Conservation (phyloP, 2,888 invertebrate species). For the Brenthis daphne region DNA sequence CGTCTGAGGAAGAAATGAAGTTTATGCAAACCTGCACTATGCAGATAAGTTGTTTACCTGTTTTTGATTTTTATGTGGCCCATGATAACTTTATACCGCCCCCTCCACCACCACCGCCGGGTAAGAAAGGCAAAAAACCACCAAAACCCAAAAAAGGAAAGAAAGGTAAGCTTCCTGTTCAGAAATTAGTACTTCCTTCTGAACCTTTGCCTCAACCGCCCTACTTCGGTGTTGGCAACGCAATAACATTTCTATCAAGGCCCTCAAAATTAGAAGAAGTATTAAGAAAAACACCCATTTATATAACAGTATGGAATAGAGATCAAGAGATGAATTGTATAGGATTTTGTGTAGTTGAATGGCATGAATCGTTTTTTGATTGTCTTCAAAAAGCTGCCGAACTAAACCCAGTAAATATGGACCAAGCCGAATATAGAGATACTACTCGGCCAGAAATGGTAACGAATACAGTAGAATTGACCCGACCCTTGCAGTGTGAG, state of each 20-base stretch:
- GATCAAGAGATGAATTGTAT: conserved; percentile 70
- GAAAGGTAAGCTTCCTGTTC: conserved; percentile 50
- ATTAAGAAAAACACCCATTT: conserved; percentile 66
- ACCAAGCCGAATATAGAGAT: conserved; percentile 67
- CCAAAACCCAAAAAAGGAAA: conserved; percentile 56
- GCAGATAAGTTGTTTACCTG: conserved; percentile 70
- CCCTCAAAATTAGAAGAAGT: conserved; percentile 68
- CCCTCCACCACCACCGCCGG: conserved; percentile 66
- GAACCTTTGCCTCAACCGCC: conserved; percentile 76
- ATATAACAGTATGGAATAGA: conserved; percentile 74
- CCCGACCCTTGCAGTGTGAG: conserved; percentile 66
- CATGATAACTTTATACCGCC: conserved; percentile 75
- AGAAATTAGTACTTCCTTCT: conserved; percentile 64
- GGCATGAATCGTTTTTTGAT: conserved; percentile 70
- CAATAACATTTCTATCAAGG: conserved; percentile 69
- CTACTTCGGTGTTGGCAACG: conserved; percentile 73
- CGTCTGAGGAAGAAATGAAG: conserved; percentile 76
- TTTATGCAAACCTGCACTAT: conserved; percentile 74
- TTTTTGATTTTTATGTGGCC: conserved; percentile 75
- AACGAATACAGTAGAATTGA: conserved; percentile 67
- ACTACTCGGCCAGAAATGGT: conserved; percentile 65
- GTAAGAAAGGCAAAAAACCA: conserved; percentile 55
- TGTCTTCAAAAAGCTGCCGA: conserved; percentile 61
- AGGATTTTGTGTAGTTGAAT: conserved; percentile 65
- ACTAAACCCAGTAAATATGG: conserved; percentile 68